These are phyloP conservation scores for Melanerpes aurifrons DNA, from an alignment of 2,113 vertebrate species.

Conservation along the genomic window DNA sequence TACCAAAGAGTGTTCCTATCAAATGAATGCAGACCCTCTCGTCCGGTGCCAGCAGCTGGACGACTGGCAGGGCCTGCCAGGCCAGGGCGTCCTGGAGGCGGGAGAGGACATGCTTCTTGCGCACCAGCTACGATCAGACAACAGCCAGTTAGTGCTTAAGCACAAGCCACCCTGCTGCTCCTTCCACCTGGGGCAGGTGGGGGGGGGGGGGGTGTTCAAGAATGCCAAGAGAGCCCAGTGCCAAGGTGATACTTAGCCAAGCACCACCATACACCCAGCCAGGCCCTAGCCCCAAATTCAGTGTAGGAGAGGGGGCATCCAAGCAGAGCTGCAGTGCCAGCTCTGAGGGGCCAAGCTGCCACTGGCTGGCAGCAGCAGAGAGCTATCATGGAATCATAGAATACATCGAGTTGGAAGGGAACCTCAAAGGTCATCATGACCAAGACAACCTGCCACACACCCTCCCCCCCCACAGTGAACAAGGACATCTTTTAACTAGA, in stretches of 20 bases:
- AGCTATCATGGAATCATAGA: too few species aligned
- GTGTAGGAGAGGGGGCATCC: not conserved
- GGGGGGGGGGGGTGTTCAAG: too few species aligned
- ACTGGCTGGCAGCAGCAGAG: too few species aligned
- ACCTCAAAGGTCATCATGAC: too few species aligned
- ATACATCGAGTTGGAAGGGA: too few species aligned
- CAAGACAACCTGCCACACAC: too few species aligned
- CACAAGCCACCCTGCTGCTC: not conserved
- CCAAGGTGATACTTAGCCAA: accelerated
- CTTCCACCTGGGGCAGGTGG: not conserved
- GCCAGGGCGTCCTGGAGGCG: constrained; percentile 78
- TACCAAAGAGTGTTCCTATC: constrained; percentile 84
- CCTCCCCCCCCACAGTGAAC: too few species aligned
- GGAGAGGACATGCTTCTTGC: constrained; percentile 84
- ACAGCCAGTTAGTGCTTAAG: not conserved
- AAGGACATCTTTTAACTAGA: too few species aligned
- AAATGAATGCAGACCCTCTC: constrained; percentile 80
- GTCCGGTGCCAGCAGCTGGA: constrained; percentile 81
- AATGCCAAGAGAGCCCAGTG: not conserved
- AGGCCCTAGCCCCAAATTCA: not conserved
- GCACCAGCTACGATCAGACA: constrained; percentile 79
- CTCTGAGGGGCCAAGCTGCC: not conserved
- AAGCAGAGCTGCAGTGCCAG: not conserved
- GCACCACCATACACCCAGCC: accelerated
- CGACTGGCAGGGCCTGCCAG: constrained; percentile 72